Conservation (phyloP, 1,140 invertebrate species). For the Drosophila miranda region DNA sequence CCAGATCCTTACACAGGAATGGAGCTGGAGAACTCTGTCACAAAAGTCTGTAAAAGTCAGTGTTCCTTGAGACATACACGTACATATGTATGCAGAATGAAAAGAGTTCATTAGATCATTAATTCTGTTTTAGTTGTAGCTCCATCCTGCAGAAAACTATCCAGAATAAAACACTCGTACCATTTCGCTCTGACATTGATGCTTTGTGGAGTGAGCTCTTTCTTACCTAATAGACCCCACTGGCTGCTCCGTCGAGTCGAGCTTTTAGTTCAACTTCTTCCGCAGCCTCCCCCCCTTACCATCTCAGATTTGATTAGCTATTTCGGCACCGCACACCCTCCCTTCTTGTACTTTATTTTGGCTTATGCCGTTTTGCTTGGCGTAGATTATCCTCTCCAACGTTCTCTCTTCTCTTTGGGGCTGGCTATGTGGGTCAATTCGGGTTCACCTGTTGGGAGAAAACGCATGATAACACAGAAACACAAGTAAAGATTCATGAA, state of each 20-base stretch:
- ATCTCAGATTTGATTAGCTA: constrained; percentile 52
- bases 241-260: constrained; percentile 12
- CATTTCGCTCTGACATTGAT: constrained; percentile 1
- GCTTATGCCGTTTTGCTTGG: constrained; percentile 53
- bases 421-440: constrained; percentile 42
- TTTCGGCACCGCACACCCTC: not conserved
- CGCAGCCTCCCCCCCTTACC: constrained; percentile 43
- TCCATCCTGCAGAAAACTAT: too few relatives aligned
- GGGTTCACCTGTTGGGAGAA: constrained; percentile 40
- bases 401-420: constrained; percentile 26
- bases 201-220: constrained; percentile 1
- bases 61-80: too few relatives aligned
- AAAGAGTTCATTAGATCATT: too few relatives aligned
- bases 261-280: constrained; percentile 4
- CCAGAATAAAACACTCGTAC: not conserved
- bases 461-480: constrained; percentile 50
- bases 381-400: constrained; percentile 18
- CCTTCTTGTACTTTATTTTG: constrained; percentile 25
- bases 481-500: constrained; percentile 17
- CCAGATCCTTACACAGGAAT: too few relatives aligned
- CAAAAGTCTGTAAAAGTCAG: too few relatives aligned
- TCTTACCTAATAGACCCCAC: constrained; percentile 35
- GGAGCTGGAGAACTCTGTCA: too few relatives aligned
- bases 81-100: too few relatives aligned
- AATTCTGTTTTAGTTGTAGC: not conserved